Evolutionary conservation across 2,113 vertebrate genomes (phyloP).

Genomic region (Triplophysa tibetana): DNA sequence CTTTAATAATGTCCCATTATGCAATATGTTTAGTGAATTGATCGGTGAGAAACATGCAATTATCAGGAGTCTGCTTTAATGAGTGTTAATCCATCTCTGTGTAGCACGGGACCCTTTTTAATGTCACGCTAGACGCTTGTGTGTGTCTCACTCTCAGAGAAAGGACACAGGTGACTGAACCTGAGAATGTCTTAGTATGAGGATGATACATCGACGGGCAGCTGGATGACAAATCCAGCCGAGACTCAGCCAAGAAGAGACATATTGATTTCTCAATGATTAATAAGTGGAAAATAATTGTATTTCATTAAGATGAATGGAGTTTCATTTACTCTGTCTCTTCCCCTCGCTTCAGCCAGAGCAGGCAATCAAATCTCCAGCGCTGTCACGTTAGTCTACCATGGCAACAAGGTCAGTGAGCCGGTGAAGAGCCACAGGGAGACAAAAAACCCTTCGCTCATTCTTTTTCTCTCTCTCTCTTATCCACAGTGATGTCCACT

Average conservation of each 20-base stretch:
- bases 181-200: slow-evolving; percentile 93
- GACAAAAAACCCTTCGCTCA: slow-evolving; percentile 41
- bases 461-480: slow-evolving; percentile 6
- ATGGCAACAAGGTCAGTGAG: slow-evolving; percentile 91
- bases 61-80: slow-evolving; percentile 71
- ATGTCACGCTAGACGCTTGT: background rate
- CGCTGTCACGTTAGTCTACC: slow-evolving; percentile 89
- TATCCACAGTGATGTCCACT: background rate
- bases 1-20: slow-evolving; percentile 78
- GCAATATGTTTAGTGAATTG: slow-evolving; percentile 79
- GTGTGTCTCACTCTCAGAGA: slow-evolving; percentile 50
- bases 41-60: slow-evolving; percentile 72
- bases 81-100: slow-evolving; percentile 74
- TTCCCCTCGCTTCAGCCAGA: slow-evolving; percentile 90
- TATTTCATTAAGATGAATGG: slow-evolving; percentile 99
- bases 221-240: slow-evolving; percentile 95
- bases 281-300: slow-evolving; percentile 99
- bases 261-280: slow-evolving; percentile 99
- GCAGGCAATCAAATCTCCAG: slow-evolving; percentile 95
- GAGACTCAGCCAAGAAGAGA: slow-evolving; percentile 93
- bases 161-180: slow-evolving; percentile 96
- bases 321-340: slow-evolving; percentile 99
- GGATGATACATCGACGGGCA: slow-evolving; percentile 93
- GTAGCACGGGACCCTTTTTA: slow-evolving; percentile 44
- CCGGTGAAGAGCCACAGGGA: slow-evolving; percentile 72